These are phyloP conservation scores for Eubasilissa splendida DNA, from an alignment of 2,888 invertebrate species.

Conservation along the genomic window DNA sequence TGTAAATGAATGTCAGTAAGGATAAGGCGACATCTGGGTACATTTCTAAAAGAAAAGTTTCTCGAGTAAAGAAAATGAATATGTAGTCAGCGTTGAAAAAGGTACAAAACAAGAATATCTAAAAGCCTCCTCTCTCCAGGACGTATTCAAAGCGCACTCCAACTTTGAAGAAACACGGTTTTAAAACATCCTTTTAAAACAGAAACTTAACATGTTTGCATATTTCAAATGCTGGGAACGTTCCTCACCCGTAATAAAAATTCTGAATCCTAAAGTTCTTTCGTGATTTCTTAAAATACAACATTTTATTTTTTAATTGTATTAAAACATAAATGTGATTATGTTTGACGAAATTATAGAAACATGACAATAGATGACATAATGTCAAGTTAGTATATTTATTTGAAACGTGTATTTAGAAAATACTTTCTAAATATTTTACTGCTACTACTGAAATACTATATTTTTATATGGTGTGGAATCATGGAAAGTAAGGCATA, in stretches of 20 bases:
- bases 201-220: not conserved
- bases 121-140: not conserved
- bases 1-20: no score
- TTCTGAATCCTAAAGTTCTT: constrained; percentile 20
- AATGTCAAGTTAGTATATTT: no score
- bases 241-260: not conserved
- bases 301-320: no score
- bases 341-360: no score
- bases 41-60: not conserved
- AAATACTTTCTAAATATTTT: no score
- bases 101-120: constrained; percentile 6
- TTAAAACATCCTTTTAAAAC: constrained; percentile 18
- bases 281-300: not conserved
- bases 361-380: no score
- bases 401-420: no score
- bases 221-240: not conserved
- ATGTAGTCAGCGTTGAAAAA: not conserved
- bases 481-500: no score
- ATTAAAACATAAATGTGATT: no score
- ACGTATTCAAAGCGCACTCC: constrained; percentile 15
- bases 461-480: no score
- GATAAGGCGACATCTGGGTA: no score
- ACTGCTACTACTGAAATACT: no score
- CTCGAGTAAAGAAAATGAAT: not conserved
- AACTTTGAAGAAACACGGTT: constrained; percentile 19